These are phyloP conservation scores for Sturnira hondurensis DNA, from an alignment of 2,113 vertebrate species.

Conservation along the genomic window DNA sequence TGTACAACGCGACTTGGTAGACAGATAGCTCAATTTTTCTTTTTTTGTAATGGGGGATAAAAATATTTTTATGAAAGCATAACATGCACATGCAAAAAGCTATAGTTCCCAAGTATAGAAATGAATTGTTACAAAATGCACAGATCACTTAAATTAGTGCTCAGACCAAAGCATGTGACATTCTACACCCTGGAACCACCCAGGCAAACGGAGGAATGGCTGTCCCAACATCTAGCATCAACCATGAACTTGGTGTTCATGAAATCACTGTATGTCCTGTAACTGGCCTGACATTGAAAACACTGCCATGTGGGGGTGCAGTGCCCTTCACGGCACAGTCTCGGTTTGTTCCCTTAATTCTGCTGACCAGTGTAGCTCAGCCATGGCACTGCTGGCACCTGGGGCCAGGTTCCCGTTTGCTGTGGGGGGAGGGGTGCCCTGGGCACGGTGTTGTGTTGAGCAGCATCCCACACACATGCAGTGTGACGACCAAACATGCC, in stretches of 20 bases:
- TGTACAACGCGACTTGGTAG: not conserved
- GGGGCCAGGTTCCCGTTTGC: not conserved
- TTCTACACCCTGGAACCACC: not conserved
- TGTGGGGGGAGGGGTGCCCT: not conserved
- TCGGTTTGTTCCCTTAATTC: too few species aligned
- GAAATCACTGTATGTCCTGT: not conserved
- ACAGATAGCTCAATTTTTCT: not conserved
- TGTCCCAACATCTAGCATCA: not conserved
- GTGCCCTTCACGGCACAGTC: rapidly evolving
- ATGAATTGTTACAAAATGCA: not conserved
- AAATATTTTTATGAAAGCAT: not conserved
- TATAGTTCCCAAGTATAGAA: not conserved
- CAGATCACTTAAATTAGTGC: not conserved
- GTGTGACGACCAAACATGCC: not conserved
- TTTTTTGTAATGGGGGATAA: not conserved
- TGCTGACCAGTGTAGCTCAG: not conserved
- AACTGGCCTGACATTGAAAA: not conserved
- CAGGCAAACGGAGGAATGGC: not conserved
- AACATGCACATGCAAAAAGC: not conserved
- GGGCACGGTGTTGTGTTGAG: too few species aligned
- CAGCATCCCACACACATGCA: not conserved
- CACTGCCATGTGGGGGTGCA: not conserved
- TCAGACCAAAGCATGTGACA: not conserved
- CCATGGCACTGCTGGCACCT: not conserved
- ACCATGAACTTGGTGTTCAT: not conserved